phyloP scores from a whole-genome alignment of 1,140 invertebrate species.

The Monochamus saltuarius region DNA sequence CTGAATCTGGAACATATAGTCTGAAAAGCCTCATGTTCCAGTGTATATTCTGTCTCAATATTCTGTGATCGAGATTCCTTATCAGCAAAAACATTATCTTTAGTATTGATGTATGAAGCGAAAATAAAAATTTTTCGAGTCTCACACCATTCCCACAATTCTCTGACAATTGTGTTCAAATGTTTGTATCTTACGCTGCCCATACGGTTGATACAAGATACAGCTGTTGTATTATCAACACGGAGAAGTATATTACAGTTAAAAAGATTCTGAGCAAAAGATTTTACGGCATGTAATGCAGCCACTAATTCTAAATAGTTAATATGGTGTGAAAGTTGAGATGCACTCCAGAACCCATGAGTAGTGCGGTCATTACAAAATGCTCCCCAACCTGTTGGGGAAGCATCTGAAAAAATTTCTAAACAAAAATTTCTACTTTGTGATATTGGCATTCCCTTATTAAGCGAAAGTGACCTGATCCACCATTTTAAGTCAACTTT shows the following conservation, averaged over 20 bases:
- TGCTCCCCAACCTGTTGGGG: constrained; percentile 45
- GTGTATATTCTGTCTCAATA: constrained; percentile 15
- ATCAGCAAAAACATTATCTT: constrained; percentile 41
- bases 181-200: too few relatives aligned
- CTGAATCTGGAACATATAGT: constrained; percentile 4
- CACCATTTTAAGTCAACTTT: constrained; percentile 42
- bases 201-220: too few relatives aligned
- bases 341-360: constrained; percentile 39
- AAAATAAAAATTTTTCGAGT: constrained; percentile 41
- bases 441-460: constrained; percentile 8
- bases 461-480: constrained; percentile 33
- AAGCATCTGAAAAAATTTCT: constrained; percentile 50
- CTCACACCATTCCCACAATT: constrained; percentile 42
- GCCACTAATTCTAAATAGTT: constrained; percentile 50
- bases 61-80: constrained; percentile 25
- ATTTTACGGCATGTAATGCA: neutral
- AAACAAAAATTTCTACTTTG: constrained; percentile 26
- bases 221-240: too few relatives aligned
- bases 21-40: constrained; percentile 5
- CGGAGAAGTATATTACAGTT: too few relatives aligned
- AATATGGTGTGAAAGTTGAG: constrained; percentile 37
- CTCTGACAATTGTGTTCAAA: too few relatives aligned
- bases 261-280: too few relatives aligned
- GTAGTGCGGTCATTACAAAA: constrained; percentile 31
- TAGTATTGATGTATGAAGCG: constrained; percentile 48